Percentiles rank a stretch among this genome's conserved stretches.
Evolutionary conservation across 2,113 vertebrate genomes (phyloP).

Genomic region (Rhineura floridana): DNA sequence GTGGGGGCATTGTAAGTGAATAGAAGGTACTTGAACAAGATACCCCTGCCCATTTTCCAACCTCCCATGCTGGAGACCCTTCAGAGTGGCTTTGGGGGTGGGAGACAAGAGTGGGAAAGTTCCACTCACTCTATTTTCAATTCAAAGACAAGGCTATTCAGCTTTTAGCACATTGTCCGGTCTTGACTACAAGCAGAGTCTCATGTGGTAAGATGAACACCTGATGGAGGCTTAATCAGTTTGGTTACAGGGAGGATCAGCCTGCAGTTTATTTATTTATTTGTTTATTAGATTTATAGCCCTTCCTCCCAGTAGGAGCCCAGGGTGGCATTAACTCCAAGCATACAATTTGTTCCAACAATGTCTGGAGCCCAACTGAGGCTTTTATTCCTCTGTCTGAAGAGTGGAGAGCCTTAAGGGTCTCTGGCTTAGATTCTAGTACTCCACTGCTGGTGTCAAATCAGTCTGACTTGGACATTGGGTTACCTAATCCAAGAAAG

Average conservation of each 20-base stretch:
- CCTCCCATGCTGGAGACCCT: not conserved
- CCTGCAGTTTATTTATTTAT: too few relatives aligned
- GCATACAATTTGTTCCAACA: not conserved
- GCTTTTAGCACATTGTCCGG: not conserved
- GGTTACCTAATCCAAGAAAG: too few relatives aligned
- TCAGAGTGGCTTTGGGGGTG: not conserved
- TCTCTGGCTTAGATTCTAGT: not conserved
- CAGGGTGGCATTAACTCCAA: not conserved
- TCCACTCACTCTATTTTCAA: not conserved
- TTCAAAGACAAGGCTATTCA: not conserved
- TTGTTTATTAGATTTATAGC: too few relatives aligned
- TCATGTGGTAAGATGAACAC: not conserved
- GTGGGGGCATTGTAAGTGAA: too few relatives aligned
- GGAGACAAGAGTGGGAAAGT: not conserved
- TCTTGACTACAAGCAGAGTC: not conserved
- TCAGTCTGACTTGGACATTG: too few relatives aligned
- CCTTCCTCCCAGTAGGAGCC: too few relatives aligned
- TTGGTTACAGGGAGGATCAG: not conserved
- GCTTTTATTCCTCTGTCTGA: not conserved
- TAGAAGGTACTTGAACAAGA: not conserved
- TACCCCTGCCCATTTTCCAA: not conserved
- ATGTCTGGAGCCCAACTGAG: not conserved
- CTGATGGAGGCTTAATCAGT: not conserved
- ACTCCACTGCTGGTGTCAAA: too few relatives aligned
- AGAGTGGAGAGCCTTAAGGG: not conserved